phyloP scores from a whole-genome alignment of 2,888 invertebrate species.

The Microctonus aethiopoides region DNA sequence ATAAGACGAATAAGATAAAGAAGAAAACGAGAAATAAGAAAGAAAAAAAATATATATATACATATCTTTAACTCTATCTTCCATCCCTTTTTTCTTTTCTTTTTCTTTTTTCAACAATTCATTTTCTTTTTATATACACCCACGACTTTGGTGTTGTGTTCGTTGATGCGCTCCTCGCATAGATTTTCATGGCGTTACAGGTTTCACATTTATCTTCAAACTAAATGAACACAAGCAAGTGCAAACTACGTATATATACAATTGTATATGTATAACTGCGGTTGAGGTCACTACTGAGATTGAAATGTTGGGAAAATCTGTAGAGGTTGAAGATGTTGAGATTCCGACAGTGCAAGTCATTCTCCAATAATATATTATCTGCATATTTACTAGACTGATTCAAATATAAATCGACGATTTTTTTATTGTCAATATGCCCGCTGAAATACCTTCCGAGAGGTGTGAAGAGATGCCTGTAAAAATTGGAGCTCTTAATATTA shows the following conservation, averaged over 20 bases:
- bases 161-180: conserved; percentile 22
- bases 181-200: conserved; percentile 35
- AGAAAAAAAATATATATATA: background rate
- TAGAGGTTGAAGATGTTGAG: background rate
- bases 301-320: conserved; percentile 29
- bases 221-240: conserved; percentile 2
- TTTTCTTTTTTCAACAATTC: conserved; percentile 2
- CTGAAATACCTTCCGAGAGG: too few species aligned
- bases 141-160: background rate
- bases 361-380: background rate
- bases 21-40: background rate
- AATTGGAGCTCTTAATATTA: too few species aligned
- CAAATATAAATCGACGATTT: too few species aligned
- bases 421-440: too few species aligned
- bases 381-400: background rate
- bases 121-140: background rate
- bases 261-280: too few species aligned
- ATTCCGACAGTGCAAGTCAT: conserved; percentile 1
- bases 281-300: conserved; percentile 22
- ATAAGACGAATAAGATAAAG: background rate
- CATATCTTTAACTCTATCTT: conserved; percentile 11
- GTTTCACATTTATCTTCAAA: conserved; percentile 36
- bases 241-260: background rate
- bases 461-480: too few species aligned
- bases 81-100: conserved; percentile 16